phyloP scores from a whole-genome alignment of 2,888 invertebrate species.

The Agelastica alni region DNA sequence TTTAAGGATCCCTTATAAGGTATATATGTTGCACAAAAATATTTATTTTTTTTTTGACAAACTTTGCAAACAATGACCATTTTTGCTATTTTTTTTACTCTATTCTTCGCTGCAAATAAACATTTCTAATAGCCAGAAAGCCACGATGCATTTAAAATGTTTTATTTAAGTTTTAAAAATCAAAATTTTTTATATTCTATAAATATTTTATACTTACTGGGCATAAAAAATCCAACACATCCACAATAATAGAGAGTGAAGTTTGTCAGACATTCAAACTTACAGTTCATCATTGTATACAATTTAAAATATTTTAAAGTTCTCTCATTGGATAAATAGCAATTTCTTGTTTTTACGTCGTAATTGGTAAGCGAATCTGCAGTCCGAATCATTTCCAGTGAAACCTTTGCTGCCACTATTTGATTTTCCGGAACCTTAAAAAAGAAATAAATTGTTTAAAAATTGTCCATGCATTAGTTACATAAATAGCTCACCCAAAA shows the following conservation, averaged over 20 bases:
- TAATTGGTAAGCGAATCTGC: constrained; percentile 66
- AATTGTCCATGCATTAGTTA: neutral
- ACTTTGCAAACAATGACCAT: no score
- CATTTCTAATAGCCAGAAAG: no score
- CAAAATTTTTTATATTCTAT: no score
- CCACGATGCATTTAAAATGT: no score
- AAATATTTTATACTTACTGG: no score
- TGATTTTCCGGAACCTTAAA: constrained; percentile 41
- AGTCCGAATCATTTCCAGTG: constrained; percentile 73
- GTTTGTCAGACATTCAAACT: constrained; percentile 71
- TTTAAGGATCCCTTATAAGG: no score
- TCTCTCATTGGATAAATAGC: constrained; percentile 68
- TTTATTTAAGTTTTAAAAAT: no score
- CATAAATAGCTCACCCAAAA: constrained; percentile 62
- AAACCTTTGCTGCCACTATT: constrained; percentile 68
- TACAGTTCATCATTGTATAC: constrained; percentile 72
- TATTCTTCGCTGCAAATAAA: no score
- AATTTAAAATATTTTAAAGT: constrained; percentile 66
- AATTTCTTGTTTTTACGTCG: constrained; percentile 65
- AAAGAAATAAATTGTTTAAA: constrained; percentile 42
- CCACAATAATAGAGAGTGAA: constrained; percentile 59
- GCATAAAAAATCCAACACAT: constrained; percentile 66
- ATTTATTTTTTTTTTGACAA: no score
- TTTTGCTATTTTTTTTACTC: no score
- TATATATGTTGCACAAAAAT: no score